Evolutionary conservation across 2,113 vertebrate genomes (phyloP).

Genomic region (Ceratotherium simum): DNA sequence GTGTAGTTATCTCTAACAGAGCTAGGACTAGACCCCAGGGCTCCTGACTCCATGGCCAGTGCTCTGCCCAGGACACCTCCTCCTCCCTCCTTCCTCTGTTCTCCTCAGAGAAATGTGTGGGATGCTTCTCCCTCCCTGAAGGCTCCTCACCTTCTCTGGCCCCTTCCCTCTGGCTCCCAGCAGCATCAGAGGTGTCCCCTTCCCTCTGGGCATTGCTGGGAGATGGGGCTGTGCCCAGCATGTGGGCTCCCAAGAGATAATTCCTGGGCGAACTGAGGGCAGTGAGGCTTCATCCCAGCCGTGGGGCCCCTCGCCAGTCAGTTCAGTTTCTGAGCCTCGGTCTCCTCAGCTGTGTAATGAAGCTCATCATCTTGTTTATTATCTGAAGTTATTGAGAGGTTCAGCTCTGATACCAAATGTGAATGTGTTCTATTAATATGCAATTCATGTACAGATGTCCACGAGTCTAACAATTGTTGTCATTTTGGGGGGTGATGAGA

Average conservation of each 20-base stretch:
- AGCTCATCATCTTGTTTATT: not conserved
- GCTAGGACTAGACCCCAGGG: not conserved
- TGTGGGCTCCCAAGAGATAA: not conserved
- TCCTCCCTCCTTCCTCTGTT: not conserved
- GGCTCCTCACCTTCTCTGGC: not conserved
- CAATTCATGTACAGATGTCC: not conserved
- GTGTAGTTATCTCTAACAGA: not conserved
- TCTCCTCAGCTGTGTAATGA: not conserved
- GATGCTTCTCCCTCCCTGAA: not conserved
- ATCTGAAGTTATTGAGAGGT: not conserved
- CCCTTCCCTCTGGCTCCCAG: not conserved
- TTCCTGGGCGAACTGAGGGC: not conserved
- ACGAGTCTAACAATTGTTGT: not conserved
- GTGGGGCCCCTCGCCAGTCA: not conserved
- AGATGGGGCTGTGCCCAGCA: not conserved
- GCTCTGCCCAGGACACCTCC: not conserved
- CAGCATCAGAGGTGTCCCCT: not conserved
- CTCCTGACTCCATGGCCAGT: not conserved
- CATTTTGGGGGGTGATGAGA: not conserved
- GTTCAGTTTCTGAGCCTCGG: too few relatives aligned
- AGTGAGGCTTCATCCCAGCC: not conserved
- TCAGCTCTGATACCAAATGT: not conserved
- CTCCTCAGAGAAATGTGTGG: not conserved
- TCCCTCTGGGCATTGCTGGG: not conserved
- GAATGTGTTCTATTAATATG: not conserved